A percentile compares a stretch with the other conserved stretches of the same genome.
Conservation (phyloP, 2,888 invertebrate genomes). For the Resseliella maxima region DNA sequence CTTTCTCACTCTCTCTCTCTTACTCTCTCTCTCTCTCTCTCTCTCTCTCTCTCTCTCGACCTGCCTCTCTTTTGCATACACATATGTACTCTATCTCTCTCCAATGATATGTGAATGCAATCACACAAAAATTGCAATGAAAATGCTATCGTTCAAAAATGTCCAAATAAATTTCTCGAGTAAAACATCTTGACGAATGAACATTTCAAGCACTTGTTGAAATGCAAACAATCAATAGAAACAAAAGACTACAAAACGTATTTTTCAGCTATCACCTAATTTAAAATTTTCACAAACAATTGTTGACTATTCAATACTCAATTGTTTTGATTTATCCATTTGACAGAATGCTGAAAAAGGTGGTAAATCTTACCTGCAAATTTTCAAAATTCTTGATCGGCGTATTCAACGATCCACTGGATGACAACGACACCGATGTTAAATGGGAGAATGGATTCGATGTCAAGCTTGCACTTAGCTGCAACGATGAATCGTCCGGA, state of each 20-base stretch:
- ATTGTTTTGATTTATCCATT: too few species aligned
- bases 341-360: too few species aligned
- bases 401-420: slow-evolving; percentile 62
- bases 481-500: slow-evolving; percentile 50
- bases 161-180: neutral
- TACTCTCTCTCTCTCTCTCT: neutral
- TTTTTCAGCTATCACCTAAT: neutral
- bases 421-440: slow-evolving; percentile 66
- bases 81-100: neutral
- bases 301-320: too few species aligned
- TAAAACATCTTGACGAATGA: neutral
- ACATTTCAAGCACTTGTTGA: neutral
- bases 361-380: slow-evolving; percentile 66
- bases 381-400: slow-evolving; percentile 64
- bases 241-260: neutral
- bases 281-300: neutral
- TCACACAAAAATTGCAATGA: neutral
- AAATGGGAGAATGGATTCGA: slow-evolving; percentile 63
- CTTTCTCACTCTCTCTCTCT: neutral
- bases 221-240: neutral
- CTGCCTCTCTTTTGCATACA: too few species aligned
- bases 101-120: neutral
- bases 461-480: slow-evolving; percentile 20
- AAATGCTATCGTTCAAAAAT: neutral
- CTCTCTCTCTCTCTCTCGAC: neutral